Conservation (phyloP, 2,797 vertebrate species). For the Gobionotothen gibberifrons region DNA sequence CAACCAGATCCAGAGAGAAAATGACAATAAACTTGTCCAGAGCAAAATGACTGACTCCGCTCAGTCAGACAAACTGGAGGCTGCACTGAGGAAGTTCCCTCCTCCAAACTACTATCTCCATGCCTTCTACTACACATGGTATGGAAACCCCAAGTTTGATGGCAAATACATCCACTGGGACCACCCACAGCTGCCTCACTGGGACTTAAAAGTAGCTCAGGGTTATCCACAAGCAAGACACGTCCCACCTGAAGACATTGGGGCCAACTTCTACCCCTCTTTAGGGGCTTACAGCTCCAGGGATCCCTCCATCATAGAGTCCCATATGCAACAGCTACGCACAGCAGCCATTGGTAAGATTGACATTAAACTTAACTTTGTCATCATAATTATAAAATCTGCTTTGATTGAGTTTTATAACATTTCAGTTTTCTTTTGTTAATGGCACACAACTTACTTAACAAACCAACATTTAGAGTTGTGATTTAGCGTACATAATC, state of each 20-base stretch:
- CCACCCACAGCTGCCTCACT: slow-evolving; percentile 91
- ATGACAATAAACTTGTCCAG: slow-evolving; percentile 54
- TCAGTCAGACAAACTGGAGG: slow-evolving; percentile 63
- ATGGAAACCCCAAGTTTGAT: slow-evolving; percentile 93
- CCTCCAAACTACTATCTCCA: slow-evolving; percentile 94
- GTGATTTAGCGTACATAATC: not conserved
- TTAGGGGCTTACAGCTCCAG: slow-evolving; percentile 95
- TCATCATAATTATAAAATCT: too few relatives aligned
- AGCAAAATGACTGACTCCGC: slow-evolving; percentile 40
- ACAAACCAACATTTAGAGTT: too few relatives aligned
- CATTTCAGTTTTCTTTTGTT: too few relatives aligned
- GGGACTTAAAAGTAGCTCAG: slow-evolving; percentile 92
- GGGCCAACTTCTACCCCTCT: slow-evolving; percentile 95
- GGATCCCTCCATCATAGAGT: slow-evolving; percentile 91
- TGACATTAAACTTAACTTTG: not conserved
- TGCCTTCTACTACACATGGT: slow-evolving; percentile 96
- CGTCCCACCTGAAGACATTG: slow-evolving; percentile 93
- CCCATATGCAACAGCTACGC: slow-evolving; percentile 94
- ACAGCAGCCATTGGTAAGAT: slow-evolving; percentile 92
- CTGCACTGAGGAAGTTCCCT: slow-evolving; percentile 80
- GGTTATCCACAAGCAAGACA: slow-evolving; percentile 91
- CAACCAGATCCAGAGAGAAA: slow-evolving; percentile 53
- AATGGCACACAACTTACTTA: too few relatives aligned
- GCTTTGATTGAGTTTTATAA: too few relatives aligned
- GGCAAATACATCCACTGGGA: slow-evolving; percentile 98